A percentile compares a stretch with the other conserved stretches of the same genome.
Conservation (phyloP, 2,113 vertebrate genomes). For the Dolichotis patagonum region DNA sequence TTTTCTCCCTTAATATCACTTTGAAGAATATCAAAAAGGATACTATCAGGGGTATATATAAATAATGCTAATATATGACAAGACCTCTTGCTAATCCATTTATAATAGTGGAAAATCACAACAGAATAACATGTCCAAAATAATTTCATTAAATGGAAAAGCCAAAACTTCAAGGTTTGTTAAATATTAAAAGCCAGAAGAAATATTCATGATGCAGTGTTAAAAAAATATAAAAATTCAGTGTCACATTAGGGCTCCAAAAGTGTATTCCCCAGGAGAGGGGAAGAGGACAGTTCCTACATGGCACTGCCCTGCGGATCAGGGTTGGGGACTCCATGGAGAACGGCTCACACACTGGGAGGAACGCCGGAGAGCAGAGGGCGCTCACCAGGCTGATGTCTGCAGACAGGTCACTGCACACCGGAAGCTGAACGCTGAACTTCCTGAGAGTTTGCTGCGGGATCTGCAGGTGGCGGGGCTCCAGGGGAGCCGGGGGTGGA, state of each 20-base stretch:
- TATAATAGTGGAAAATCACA: not conserved
- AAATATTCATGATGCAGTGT: not conserved
- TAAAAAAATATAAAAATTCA: not conserved
- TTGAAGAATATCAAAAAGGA: not conserved
- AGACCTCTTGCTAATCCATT: not conserved
- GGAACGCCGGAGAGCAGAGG: no score
- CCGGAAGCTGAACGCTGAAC: not conserved
- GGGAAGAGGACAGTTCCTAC: no score
- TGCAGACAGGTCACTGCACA: no score
- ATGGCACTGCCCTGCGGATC: rapidly evolving
- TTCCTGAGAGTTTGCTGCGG: not conserved
- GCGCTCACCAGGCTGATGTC: no score
- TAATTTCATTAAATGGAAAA: not conserved
- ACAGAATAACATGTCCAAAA: not conserved
- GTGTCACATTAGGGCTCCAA: not conserved
- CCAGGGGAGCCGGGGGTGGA: not conserved
- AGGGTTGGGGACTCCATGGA: rapidly evolving
- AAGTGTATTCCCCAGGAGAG: rapidly evolving
- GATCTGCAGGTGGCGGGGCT: not conserved
- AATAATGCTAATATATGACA: not conserved
- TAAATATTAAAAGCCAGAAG: not conserved
- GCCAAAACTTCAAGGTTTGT: not conserved
- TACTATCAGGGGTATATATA: not conserved
- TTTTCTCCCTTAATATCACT: not conserved
- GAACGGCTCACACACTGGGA: not conserved